These are phyloP conservation scores for Sminthopsis crassicaudata DNA, from an alignment of 2,113 vertebrate species.

Conservation along the genomic window DNA sequence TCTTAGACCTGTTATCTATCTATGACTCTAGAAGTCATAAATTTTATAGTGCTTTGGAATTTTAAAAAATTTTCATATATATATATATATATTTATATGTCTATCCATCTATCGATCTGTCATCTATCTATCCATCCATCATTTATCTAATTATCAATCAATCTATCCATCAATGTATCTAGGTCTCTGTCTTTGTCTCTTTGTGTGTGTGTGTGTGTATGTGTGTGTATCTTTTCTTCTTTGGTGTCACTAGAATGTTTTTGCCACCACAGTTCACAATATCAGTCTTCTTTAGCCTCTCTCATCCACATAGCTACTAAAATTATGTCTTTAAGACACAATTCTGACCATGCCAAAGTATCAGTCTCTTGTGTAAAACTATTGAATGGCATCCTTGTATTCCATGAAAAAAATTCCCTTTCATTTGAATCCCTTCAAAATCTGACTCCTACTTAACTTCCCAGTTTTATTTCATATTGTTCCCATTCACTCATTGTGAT, in stretches of 20 bases:
- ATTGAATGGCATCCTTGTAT: not conserved
- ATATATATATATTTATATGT: no score
- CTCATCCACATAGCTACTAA: not conserved
- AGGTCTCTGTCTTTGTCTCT: no score
- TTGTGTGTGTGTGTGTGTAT: no score
- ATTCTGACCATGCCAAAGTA: not conserved
- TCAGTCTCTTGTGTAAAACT: not conserved
- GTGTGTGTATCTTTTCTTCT: no score
- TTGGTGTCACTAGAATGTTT: not conserved
- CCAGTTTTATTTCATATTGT: not conserved
- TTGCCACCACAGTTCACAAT: not conserved
- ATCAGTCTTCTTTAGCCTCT: not conserved
- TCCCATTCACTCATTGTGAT: not conserved
- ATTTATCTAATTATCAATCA: no score
- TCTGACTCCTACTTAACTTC: not conserved
- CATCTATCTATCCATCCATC: no score
- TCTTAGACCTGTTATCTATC: no score
- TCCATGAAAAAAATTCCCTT: not conserved
- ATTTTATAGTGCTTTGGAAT: not conserved
- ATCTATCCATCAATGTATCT: no score
- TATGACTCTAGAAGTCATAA: not conserved
- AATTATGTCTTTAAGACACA: not conserved
- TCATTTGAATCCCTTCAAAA: not conserved
- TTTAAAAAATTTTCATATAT: not conserved
- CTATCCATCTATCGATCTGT: no score